phyloP scores from a whole-genome alignment of 1,140 invertebrate species.

The Leptinotarsa lineolata region DNA sequence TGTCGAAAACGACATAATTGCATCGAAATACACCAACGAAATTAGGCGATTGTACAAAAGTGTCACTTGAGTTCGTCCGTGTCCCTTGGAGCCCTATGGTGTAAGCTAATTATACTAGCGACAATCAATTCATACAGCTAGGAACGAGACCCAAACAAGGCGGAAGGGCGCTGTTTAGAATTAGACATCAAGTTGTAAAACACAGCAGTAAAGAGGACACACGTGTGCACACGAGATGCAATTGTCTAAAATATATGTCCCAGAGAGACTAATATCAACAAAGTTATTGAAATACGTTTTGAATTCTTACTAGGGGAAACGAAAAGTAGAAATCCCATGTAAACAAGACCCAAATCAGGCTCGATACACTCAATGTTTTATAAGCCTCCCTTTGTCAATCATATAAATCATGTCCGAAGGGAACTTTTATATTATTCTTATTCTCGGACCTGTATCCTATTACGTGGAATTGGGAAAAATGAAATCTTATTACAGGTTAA shows the following conservation, averaged over 20 bases:
- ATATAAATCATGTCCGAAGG: constrained; percentile 37
- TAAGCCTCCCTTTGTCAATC: constrained; percentile 38
- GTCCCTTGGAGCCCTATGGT: constrained; percentile 33
- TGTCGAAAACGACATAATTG: constrained; percentile 8
- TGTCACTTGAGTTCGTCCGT: constrained; percentile 45
- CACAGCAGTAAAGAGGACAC: constrained; percentile 34
- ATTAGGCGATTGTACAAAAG: constrained; percentile 33
- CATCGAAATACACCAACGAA: constrained; percentile 10
- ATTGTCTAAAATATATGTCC: constrained; percentile 35
- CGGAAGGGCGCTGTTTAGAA: constrained; percentile 30
- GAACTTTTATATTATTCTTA: constrained; percentile 30
- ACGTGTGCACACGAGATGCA: constrained; percentile 32
- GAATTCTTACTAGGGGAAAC: constrained; percentile 36
- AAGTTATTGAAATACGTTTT: constrained; percentile 42
- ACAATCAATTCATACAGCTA: constrained; percentile 35
- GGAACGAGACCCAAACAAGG: constrained; percentile 20
- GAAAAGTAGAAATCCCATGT: constrained; percentile 38
- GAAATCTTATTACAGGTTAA: constrained; percentile 6
- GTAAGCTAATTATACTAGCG: constrained; percentile 41
- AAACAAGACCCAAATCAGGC: constrained; percentile 35
- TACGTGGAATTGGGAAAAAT: constrained; percentile 7
- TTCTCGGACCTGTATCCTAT: constrained; percentile 10
- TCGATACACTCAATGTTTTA: constrained; percentile 18
- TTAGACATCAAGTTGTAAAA: constrained; percentile 36
- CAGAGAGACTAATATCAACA: constrained; percentile 38